Evolutionary conservation across 2,888 invertebrate genomes (phyloP).

Genomic region (Apoderus coryli): DNA sequence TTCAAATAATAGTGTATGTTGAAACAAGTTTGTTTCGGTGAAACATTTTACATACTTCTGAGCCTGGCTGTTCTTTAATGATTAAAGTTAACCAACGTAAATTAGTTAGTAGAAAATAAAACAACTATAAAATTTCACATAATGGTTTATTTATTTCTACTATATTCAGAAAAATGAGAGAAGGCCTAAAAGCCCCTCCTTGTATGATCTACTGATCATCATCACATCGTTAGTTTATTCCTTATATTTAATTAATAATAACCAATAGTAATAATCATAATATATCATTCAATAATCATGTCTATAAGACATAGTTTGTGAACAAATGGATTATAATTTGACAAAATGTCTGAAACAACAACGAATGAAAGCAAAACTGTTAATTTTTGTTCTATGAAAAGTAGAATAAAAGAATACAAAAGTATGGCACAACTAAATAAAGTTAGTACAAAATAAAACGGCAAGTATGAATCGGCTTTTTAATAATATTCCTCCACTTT

Average conservation of each 20-base stretch:
- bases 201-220: constrained; percentile 52
- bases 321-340: constrained; percentile 32
- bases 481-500: no score
- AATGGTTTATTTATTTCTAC: constrained; percentile 63
- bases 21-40: no score
- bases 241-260: constrained; percentile 35
- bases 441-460: constrained; percentile 3
- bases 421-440: no score
- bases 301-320: constrained; percentile 33
- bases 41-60: no score
- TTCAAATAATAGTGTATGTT: no score
- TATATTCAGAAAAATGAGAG: constrained; percentile 54
- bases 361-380: constrained; percentile 8
- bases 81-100: no score
- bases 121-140: constrained; percentile 37
- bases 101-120: constrained; percentile 17
- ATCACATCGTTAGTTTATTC: constrained; percentile 53
- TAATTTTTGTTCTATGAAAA: no score
- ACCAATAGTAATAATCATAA: constrained; percentile 36
- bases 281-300: constrained; percentile 34
- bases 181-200: constrained; percentile 31
- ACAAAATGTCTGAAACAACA: constrained; percentile 33
- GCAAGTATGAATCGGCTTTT: no score
- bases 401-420: no score
- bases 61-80: no score